Evolutionary conservation across 2,113 vertebrate genomes (phyloP).

Genomic region (Chloroceryle aenea): DNA sequence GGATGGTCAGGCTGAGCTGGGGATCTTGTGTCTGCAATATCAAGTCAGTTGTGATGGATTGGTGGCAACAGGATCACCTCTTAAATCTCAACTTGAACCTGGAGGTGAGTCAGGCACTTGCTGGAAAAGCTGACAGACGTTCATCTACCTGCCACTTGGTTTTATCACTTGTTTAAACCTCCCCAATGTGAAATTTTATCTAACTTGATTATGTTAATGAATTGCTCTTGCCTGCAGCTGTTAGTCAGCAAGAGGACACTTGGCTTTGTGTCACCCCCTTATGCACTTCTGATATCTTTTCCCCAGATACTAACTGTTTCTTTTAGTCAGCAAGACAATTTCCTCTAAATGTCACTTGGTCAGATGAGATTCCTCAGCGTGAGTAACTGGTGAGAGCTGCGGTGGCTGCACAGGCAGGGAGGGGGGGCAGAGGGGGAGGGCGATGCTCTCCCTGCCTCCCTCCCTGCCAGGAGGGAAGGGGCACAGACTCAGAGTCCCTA

Average conservation of each 20-base stretch:
- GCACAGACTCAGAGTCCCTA: background rate
- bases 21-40: background rate
- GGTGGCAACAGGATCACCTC: background rate
- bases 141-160: background rate
- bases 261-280: background rate
- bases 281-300: background rate
- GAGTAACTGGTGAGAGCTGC: background rate
- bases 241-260: background rate
- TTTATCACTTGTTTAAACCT: conserved; percentile 5
- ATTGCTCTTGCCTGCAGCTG: background rate
- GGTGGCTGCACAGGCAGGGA: fast-evolving
- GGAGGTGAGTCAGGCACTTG: background rate
- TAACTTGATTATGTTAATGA: conserved; percentile 9
- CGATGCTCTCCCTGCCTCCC: background rate
- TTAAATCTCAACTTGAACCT: background rate
- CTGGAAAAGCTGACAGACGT: conserved; percentile 6
- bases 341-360: background rate
- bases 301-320: background rate
- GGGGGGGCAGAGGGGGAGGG: fast-evolving
- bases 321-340: conserved; percentile 8
- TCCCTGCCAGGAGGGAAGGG: background rate
- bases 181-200: background rate
- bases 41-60: background rate
- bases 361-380: background rate
- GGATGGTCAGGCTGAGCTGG: background rate